Percentiles rank a stretch among this genome's conserved stretches.
Conservation (phyloP, 2,888 invertebrate species). For the Agriopis aurantiaria region DNA sequence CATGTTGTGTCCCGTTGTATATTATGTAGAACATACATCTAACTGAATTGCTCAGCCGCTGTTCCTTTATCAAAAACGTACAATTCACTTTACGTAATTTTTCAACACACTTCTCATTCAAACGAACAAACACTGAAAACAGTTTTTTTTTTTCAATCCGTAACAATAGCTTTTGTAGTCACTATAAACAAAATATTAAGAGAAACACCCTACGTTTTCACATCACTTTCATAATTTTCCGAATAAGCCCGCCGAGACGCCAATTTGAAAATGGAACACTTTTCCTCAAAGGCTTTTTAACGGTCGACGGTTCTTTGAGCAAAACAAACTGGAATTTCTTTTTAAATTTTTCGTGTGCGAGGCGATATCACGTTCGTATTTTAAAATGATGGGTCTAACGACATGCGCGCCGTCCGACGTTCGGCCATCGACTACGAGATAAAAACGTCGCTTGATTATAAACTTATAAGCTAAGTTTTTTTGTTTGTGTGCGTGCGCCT, state of each 20-base stretch:
- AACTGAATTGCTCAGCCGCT: constrained; percentile 81
- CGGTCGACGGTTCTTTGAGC: constrained; percentile 62
- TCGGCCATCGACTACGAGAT: constrained; percentile 84
- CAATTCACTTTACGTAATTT: constrained; percentile 82
- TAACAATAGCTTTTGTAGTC: constrained; percentile 83
- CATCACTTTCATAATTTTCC: constrained; percentile 83
- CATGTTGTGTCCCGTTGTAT: constrained; percentile 87
- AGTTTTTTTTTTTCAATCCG: constrained; percentile 69
- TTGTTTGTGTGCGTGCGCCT: constrained; percentile 78
- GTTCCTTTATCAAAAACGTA: constrained; percentile 80
- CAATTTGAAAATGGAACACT: constrained; percentile 71
- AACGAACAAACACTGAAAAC: constrained; percentile 79
- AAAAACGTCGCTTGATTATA: constrained; percentile 86
- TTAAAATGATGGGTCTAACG: constrained; percentile 67
- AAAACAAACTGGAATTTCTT: constrained; percentile 58
- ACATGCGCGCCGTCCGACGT: constrained; percentile 82
- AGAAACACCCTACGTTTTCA: constrained; percentile 75
- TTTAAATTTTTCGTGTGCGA: constrained; percentile 67
- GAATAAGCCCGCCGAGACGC: constrained; percentile 65
- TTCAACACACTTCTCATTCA: constrained; percentile 79
- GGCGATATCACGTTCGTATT: constrained; percentile 73
- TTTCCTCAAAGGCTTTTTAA: constrained; percentile 67
- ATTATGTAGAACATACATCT: constrained; percentile 85
- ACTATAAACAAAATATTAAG: constrained; percentile 70
- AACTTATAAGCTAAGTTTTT: constrained; percentile 86